Conservation (phyloP, 1,140 invertebrate genomes). For the Apis florea region DNA sequence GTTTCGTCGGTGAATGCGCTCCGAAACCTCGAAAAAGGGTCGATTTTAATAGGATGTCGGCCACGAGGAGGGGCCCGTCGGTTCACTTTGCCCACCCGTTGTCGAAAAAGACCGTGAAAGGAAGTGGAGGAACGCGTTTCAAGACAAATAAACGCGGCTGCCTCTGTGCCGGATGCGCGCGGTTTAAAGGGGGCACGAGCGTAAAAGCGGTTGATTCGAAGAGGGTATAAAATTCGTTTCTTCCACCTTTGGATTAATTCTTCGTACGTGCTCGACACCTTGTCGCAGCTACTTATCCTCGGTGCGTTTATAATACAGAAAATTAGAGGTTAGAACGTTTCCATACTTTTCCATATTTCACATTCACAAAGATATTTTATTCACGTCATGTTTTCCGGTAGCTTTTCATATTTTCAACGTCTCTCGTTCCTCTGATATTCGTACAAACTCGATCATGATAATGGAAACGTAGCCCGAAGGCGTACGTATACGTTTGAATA, state of each 20-base stretch:
- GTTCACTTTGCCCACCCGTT: neutral
- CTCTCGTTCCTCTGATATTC: no score
- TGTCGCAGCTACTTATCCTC: neutral
- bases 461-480: no score
- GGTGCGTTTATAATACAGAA: no score
- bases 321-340: neutral
- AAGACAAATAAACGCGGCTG: neutral
- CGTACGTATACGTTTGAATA: neutral
- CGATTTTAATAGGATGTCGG: conserved; percentile 14
- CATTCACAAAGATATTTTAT: neutral
- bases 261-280: neutral
- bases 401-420: no score
- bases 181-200: neutral
- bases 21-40: neutral
- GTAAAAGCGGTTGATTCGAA: neutral
- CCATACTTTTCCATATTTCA: neutral
- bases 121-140: neutral
- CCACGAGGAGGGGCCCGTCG: neutral
- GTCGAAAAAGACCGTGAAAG: neutral
- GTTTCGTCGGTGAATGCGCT: neutral
- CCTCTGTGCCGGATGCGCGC: neutral
- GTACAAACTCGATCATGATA: no score
- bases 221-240: neutral
- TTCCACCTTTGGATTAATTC: neutral
- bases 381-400: neutral